These are phyloP conservation scores for Sterna hirundo DNA, from an alignment of 2,113 vertebrate genomes.

Conservation along the genomic window DNA sequence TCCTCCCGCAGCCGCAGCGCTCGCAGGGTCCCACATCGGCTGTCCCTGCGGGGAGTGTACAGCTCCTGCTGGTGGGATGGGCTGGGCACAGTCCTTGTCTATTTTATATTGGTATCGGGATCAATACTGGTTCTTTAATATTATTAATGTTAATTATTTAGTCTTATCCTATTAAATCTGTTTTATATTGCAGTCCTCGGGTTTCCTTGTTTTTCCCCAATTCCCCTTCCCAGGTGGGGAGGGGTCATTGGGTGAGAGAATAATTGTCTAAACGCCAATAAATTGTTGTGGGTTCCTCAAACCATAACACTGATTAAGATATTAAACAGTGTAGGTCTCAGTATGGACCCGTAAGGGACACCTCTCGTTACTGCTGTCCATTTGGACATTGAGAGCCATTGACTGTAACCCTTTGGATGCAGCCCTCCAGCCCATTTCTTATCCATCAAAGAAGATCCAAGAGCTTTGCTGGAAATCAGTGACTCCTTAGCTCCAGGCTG, in stretches of 20 bases:
- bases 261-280: not conserved
- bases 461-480: not conserved
- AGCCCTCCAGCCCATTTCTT: not conserved
- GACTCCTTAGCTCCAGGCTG: not conserved
- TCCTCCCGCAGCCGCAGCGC: not conserved
- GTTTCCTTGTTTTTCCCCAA: not conserved
- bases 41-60: not conserved
- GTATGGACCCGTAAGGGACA: not conserved
- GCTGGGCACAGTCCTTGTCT: not conserved
- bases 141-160: not conserved
- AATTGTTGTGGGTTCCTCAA: not conserved
- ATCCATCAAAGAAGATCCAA: not conserved
- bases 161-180: not conserved
- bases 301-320: not conserved
- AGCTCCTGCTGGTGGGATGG: not conserved
- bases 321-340: not conserved
- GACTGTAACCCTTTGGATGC: not conserved
- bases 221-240: not conserved
- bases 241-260: not conserved
- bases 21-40: too few relatives aligned
- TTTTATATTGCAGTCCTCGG: not conserved
- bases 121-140: not conserved
- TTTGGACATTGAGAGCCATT: not conserved
- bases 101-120: not conserved
- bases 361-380: accelerated